A percentile compares a stretch with the other conserved stretches of the same genome.
phyloP scores from a whole-genome alignment of 2,888 invertebrate genomes.

The Heterodera filipjevi region DNA sequence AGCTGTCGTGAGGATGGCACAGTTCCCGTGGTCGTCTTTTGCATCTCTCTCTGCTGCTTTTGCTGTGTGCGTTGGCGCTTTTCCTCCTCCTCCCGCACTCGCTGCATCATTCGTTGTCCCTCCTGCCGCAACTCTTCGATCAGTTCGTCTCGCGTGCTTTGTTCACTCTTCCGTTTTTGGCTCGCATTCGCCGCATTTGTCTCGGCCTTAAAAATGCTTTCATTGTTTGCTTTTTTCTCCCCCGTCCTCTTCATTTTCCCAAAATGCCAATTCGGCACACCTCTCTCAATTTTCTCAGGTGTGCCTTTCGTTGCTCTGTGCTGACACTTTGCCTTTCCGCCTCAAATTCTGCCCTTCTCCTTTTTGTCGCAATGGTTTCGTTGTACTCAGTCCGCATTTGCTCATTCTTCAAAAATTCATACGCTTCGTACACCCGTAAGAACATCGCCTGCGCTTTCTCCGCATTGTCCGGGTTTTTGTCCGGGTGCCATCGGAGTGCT shows the following conservation, averaged over 20 bases:
- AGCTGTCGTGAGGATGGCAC: background rate
- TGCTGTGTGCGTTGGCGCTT: background rate
- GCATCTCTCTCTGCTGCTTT: background rate
- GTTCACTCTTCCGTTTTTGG: conserved; percentile 15
- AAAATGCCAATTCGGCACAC: background rate
- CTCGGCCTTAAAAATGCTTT: conserved; percentile 17
- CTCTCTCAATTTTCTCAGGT: conserved; percentile 35
- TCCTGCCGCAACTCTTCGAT: conserved; percentile 34
- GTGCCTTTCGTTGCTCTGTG: conserved; percentile 27
- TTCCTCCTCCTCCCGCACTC: conserved; percentile 16
- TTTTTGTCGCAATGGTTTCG: conserved; percentile 36
- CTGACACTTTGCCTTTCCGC: conserved; percentile 36
- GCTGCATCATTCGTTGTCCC: conserved; percentile 33
- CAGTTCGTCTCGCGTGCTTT: conserved; percentile 1
- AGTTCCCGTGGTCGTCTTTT: background rate
- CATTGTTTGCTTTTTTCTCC: too few species aligned
- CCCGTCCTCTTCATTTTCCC: background rate
- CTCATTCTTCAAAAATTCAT: conserved; percentile 42
- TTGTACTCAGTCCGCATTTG: conserved; percentile 35
- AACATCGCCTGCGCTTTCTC: conserved; percentile 43
- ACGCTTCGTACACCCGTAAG: conserved; percentile 41
- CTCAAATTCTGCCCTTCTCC: conserved; percentile 37
- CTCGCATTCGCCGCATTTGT: conserved; percentile 3
- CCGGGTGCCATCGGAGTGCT: conserved; percentile 46
- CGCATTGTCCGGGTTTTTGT: conserved; percentile 39